Evolutionary conservation across 2,113 vertebrate species (phyloP).

Genomic region (Propithecus coquereli): DNA sequence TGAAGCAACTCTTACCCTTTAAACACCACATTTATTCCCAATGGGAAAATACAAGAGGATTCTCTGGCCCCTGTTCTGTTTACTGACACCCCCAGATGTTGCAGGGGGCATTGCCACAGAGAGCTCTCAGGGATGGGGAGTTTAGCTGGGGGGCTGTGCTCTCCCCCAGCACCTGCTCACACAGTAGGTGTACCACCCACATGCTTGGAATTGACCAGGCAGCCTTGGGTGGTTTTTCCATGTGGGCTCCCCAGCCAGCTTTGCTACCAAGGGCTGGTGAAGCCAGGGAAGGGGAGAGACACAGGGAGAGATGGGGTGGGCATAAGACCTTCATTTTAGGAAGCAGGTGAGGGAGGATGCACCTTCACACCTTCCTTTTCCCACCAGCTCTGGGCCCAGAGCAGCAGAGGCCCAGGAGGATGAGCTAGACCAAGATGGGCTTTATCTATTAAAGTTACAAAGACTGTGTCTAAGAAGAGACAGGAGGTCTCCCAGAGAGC

Average conservation of each 20-base stretch:
- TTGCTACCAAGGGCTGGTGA: background rate
- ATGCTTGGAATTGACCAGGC: background rate
- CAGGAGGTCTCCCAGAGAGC: background rate
- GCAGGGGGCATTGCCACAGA: background rate
- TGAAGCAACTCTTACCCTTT: background rate
- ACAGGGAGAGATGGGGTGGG: rapidly evolving
- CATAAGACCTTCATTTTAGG: background rate
- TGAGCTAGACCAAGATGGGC: background rate
- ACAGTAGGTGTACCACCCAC: background rate
- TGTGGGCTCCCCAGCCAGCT: no score
- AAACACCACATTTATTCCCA: background rate
- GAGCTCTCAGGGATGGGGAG: background rate
- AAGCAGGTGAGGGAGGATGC: background rate
- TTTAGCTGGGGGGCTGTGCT: background rate
- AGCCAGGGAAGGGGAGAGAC: background rate
- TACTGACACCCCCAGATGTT: background rate
- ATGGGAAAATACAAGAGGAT: background rate
- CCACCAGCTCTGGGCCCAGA: background rate
- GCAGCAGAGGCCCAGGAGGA: background rate
- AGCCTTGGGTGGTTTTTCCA: background rate
- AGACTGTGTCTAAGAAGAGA: background rate
- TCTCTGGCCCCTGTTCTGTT: background rate
- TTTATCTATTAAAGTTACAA: background rate
- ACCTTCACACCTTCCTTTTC: background rate
- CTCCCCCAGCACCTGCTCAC: background rate